These are phyloP conservation scores for Epinephelus moara DNA, from an alignment of 2,113 vertebrate species.

Conservation along the genomic window DNA sequence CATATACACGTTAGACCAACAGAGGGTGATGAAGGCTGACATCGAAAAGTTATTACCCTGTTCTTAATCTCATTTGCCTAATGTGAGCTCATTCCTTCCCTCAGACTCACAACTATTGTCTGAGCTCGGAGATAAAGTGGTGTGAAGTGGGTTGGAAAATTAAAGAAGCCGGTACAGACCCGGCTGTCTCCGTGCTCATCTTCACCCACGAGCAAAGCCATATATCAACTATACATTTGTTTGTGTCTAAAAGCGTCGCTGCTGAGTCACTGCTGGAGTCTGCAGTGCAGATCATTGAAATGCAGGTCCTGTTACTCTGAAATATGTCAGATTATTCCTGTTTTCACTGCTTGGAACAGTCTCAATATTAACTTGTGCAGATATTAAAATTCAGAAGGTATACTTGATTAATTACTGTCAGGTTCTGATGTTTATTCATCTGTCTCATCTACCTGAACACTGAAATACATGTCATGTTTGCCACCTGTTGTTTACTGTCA, in stretches of 20 bases:
- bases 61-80: slow-evolving; percentile 64
- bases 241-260: slow-evolving; percentile 5
- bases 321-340: neutral
- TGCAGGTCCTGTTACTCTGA: neutral
- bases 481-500: neutral
- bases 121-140: slow-evolving; percentile 41
- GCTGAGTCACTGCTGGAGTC: slow-evolving; percentile 55
- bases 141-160: slow-evolving; percentile 68
- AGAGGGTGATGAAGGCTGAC: slow-evolving; percentile 31
- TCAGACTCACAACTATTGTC: slow-evolving; percentile 14
- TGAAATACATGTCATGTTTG: neutral
- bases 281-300: slow-evolving; percentile 9
- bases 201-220: neutral
- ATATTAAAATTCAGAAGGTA: neutral
- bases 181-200: neutral
- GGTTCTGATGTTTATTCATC: neutral
- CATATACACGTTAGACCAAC: slow-evolving; percentile 20
- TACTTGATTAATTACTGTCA: neutral
- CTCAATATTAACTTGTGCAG: neutral
- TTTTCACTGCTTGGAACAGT: neutral
- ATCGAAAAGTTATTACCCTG: slow-evolving; percentile 54
- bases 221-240: slow-evolving; percentile 15
- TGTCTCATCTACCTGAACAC: neutral
- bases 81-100: slow-evolving; percentile 52
- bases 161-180: slow-evolving; percentile 30